Base-by-base conservation (phyloP, 2,888 invertebrate species). In the Netelia melanura region DNA sequence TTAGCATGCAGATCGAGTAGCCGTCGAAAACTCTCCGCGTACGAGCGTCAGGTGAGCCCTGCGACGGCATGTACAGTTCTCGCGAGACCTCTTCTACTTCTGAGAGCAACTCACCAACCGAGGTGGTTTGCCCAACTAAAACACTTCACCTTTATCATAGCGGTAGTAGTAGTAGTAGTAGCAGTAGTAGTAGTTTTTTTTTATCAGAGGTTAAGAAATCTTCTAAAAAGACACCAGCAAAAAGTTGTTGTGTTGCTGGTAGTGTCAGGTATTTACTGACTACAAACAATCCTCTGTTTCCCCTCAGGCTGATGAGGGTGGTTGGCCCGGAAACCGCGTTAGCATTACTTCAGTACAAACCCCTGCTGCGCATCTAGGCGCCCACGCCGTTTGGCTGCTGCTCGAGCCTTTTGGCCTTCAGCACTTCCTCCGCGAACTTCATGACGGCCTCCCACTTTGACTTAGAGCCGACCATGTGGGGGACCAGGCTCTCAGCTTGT, bases 1-100 rank as follows among this genome's bases (percentile, higher is more conserved):
- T 90, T 87, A 85, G 84, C 84, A 87, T 86, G 88, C 86, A 83
- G 86, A 89, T 86, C 84, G 85, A 79, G 83, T 84, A 86, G 81
- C 76, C 83, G 85, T 70, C 71, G 77, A 84, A 86, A 87, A 89
- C 86, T 87, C 76, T 77, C 65, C 75, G 81, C 62, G 80, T 43
- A 30, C 25, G 21, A 23, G 70, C 52, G 52, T 44, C 68, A 48
- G 74, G 65, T 71, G 64, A 64, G 54, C 76, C 58, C 38, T 61
- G 54, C 52, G 64, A 62, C 30, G 52, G 64, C 70, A 54, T 43
- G 62, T 56, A 75, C 54, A 76, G 72, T 67, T 30, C 76, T 77
- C 76, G 52, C 80, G 76, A 84, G 76, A 76, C 80, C 84, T 72
- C 72, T 81, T 81, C 71, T 61, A 11, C 11, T 21, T 21, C 21